Evolutionary conservation across 2,797 vertebrate species (phyloP).

Genomic region (Bradypodion ventrale): DNA sequence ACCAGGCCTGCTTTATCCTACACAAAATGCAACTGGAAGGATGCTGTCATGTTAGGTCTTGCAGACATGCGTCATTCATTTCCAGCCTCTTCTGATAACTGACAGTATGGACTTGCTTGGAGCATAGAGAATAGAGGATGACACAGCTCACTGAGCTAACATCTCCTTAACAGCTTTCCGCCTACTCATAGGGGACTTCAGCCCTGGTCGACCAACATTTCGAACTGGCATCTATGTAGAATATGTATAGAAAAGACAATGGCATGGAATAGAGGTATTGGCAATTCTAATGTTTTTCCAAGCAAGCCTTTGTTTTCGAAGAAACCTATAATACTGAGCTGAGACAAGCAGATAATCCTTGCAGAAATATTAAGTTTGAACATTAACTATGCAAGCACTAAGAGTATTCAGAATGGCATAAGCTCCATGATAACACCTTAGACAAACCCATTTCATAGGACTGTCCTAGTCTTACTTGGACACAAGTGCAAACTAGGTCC

Average conservation of each 20-base stretch:
- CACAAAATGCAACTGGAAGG: constrained; percentile 52
- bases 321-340: constrained; percentile 51
- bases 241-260: constrained; percentile 46
- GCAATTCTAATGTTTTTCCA: constrained; percentile 47
- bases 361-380: constrained; percentile 12
- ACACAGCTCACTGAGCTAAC: constrained; percentile 68
- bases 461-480: too few species aligned
- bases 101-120: constrained; percentile 68
- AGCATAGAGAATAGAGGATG: constrained; percentile 66
- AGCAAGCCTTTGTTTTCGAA: constrained; percentile 53
- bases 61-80: constrained; percentile 70
- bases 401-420: too few species aligned
- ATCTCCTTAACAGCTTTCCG: constrained; percentile 69
- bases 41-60: constrained; percentile 67
- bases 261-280: constrained; percentile 20
- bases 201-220: constrained; percentile 50
- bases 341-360: constrained; percentile 27
- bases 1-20: constrained; percentile 28
- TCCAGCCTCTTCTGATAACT: constrained; percentile 68
- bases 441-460: too few species aligned
- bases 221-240: constrained; percentile 33
- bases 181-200: constrained; percentile 66
- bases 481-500: too few species aligned
- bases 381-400: too few species aligned
- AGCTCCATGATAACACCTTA: too few species aligned